Evolutionary conservation across 2,113 vertebrate species (phyloP).

Genomic region (Daubentonia madagascariensis): DNA sequence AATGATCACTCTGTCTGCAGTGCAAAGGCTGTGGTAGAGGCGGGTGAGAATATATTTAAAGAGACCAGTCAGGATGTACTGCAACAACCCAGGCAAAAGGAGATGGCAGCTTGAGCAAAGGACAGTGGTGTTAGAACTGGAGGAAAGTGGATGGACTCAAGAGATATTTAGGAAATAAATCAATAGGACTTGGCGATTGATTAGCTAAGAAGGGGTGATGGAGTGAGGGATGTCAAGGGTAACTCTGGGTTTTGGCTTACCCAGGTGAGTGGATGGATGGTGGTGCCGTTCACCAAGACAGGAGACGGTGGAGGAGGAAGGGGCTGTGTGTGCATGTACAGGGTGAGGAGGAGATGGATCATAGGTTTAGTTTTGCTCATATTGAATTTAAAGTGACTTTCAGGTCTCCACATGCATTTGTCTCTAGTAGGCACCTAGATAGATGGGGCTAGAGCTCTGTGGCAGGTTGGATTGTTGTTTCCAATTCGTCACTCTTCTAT

Average conservation of each 20-base stretch:
- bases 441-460: background rate
- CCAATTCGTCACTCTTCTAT: background rate
- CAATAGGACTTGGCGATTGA: background rate
- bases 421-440: background rate
- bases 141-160: background rate
- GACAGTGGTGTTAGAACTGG: background rate
- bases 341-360: background rate
- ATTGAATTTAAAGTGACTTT: constrained; percentile 2
- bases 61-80: background rate
- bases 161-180: background rate
- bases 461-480: background rate
- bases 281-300: background rate
- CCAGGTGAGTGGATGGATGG: background rate
- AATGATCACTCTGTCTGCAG: background rate
- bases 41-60: background rate
- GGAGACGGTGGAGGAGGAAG: background rate
- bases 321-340: background rate
- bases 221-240: background rate
- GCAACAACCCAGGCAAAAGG: background rate
- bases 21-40: background rate
- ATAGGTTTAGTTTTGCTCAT: background rate
- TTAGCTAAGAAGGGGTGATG: background rate
- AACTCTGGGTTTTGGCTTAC: background rate
- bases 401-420: background rate
- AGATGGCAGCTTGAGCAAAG: background rate